These are phyloP conservation scores for Limnephilus marmoratus DNA, from an alignment of 2,888 invertebrate species.

Conservation along the genomic window DNA sequence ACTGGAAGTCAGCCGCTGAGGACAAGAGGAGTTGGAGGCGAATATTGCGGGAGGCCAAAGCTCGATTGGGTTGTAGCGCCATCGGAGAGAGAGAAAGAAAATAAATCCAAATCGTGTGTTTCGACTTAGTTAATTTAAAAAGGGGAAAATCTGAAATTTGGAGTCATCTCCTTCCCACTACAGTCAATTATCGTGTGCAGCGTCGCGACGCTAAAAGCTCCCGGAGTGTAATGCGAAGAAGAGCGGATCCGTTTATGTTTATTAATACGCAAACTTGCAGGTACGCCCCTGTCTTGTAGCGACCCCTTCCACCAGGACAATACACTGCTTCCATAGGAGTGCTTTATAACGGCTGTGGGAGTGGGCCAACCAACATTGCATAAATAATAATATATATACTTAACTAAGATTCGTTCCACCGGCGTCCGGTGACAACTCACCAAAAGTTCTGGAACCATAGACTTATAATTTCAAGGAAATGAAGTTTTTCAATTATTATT, in stretches of 20 bases:
- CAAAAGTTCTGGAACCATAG: not conserved
- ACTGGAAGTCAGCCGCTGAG: no score
- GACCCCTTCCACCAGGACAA: constrained; percentile 30
- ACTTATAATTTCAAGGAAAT: not conserved
- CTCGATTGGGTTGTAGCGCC: no score
- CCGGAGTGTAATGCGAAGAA: not conserved
- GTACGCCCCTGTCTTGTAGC: constrained; percentile 51
- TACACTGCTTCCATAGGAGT: constrained; percentile 5
- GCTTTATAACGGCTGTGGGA: not conserved
- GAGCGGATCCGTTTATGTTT: constrained; percentile 41
- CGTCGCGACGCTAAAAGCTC: constrained; percentile 48
- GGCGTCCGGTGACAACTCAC: not conserved
- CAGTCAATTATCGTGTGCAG: constrained; percentile 3
- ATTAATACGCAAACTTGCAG: constrained; percentile 51
- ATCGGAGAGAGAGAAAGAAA: no score
- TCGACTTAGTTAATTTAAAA: not conserved
- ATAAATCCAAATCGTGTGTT: not conserved
- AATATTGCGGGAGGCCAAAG: no score
- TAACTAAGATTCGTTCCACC: not conserved
- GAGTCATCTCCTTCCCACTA: not conserved
- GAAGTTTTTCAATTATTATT: not conserved
- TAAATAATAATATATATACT: not conserved
- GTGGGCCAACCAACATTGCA: not conserved
- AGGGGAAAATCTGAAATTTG: not conserved
- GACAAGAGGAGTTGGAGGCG: no score